Percentiles rank a stretch among this genome's conserved stretches.
Evolutionary conservation across 2,888 invertebrate species (phyloP).

Genomic region (Drosophila atripex): DNA sequence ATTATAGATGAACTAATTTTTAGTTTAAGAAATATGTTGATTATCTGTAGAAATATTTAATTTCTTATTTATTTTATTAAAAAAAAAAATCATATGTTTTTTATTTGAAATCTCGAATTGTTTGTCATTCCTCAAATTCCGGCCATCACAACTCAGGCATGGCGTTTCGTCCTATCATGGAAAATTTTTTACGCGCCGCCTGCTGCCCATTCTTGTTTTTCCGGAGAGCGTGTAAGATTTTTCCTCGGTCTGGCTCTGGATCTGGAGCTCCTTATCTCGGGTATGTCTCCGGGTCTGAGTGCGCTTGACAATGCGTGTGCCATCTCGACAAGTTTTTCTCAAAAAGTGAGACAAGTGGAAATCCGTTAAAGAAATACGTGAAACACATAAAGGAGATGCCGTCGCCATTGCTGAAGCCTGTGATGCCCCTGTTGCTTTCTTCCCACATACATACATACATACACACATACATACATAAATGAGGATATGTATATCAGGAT

Average conservation of each 20-base stretch:
- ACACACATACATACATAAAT: background rate
- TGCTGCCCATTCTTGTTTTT: slow-evolving; percentile 42
- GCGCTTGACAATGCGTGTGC: slow-evolving; percentile 46
- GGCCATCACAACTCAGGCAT: slow-evolving; percentile 18
- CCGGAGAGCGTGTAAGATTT: slow-evolving; percentile 25
- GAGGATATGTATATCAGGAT: background rate
- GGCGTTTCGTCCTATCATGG: slow-evolving; percentile 17
- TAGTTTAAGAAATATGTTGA: no score
- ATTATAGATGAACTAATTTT: no score
- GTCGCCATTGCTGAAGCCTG: slow-evolving; percentile 41
- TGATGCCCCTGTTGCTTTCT: slow-evolving; percentile 39
- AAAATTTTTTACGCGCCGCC: slow-evolving; percentile 54
- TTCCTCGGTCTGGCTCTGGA: slow-evolving; percentile 11
- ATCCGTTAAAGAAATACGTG: slow-evolving; percentile 75
- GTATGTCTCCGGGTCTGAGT: slow-evolving; percentile 42
- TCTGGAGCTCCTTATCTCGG: slow-evolving; percentile 16
- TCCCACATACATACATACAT: background rate
- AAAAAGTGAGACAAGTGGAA: slow-evolving; percentile 75
- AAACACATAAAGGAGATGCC: slow-evolving; percentile 67
- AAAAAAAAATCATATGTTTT: background rate
- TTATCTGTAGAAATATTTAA: no score
- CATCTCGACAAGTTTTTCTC: slow-evolving; percentile 71
- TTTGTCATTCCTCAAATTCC: slow-evolving; percentile 16
- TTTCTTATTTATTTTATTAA: background rate
- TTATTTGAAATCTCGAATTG: background rate